Evolutionary conservation across 1,140 invertebrate species (phyloP).

Genomic region (Scylla paramamosain): DNA sequence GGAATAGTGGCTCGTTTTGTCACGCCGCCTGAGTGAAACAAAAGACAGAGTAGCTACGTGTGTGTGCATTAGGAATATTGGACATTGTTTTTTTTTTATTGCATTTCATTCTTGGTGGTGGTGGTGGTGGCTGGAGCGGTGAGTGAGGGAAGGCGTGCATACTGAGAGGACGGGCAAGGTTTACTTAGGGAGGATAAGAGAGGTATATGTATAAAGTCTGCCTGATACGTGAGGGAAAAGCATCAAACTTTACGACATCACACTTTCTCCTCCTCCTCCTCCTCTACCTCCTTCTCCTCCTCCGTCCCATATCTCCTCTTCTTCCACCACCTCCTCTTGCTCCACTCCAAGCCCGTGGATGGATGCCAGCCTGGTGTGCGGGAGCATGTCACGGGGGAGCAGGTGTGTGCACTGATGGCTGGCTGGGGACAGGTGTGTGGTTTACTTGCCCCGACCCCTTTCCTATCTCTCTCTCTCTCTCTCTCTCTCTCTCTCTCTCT

Average conservation of each 20-base stretch:
- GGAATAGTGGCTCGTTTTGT: not conserved
- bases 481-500: slow-evolving; percentile 48
- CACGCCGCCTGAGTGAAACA: too few relatives aligned
- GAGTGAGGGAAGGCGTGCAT: too few relatives aligned
- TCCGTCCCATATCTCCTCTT: not conserved
- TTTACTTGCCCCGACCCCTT: not conserved
- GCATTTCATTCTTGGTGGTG: too few relatives aligned
- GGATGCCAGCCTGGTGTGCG: not conserved
- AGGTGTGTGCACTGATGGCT: not conserved
- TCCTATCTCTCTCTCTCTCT: slow-evolving; percentile 46
- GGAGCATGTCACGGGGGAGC: not conserved
- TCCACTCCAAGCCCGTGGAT: not conserved
- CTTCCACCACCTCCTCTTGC: not conserved
- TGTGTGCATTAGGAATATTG: too few relatives aligned
- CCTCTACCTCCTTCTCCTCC: not conserved
- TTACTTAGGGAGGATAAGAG: too few relatives aligned
- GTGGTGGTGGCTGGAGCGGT: too few relatives aligned
- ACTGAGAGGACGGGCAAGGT: too few relatives aligned
- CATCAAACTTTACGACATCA: too few relatives aligned
- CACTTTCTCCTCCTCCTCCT: not conserved
- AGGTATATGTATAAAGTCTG: too few relatives aligned
- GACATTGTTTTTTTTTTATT: too few relatives aligned
- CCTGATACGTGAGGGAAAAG: too few relatives aligned
- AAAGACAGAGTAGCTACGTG: too few relatives aligned
- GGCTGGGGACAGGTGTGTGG: not conserved